Base-by-base conservation (phyloP, 2,888 invertebrate species). In the Cheilosia vernalis region DNA sequence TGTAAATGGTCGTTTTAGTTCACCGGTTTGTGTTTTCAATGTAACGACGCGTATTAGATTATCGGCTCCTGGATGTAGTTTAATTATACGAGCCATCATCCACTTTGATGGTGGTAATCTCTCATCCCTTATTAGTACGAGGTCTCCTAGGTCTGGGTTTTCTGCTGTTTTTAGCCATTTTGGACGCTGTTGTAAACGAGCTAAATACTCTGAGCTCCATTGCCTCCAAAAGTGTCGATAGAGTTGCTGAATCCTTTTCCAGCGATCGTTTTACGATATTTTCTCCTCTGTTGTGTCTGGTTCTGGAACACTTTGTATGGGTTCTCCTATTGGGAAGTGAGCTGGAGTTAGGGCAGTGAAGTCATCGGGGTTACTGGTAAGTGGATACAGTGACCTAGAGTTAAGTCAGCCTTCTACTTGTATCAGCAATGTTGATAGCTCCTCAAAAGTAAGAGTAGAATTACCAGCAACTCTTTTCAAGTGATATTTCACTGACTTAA, bases 101-200 rank as follows among this genome's bases (percentile, higher is more conserved):
- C 49, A 49, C 37, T 51, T 64, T 15, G 49, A 64, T 17, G 47
- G 24, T 27, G 73, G 47, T 24, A 64, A 13, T 19, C 56, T 30
- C 13, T 73, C 44, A 4, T 56, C 72, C 6, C 30, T 33, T n/a
- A 74, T 6, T 1, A 74, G 5, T 4, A 76, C 66, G 1, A 44
- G n/a, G 15, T 76, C 60, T 9, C 42, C 60, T 7, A 51, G 2
- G 4, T 56, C 15, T 2, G 56, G 53, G 6, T 61, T 44, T 21
- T 33, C 33, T 10, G 61, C 3, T 2, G 53, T 15, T n/a, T 77
- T 27, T 15, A 61, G 24, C 70, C 69, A 78, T 49, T 78, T 78
- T 30, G 78, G 63, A 2, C 63, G 69, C n/a, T 63, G 55, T 27
- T 63, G 63, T 2, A 70, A 42, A 10, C 44, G 37, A 2, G 64